These are phyloP conservation scores for Pyrrhosoma nymphula DNA, from an alignment of 2,888 invertebrate genomes.

Conservation along the genomic window DNA sequence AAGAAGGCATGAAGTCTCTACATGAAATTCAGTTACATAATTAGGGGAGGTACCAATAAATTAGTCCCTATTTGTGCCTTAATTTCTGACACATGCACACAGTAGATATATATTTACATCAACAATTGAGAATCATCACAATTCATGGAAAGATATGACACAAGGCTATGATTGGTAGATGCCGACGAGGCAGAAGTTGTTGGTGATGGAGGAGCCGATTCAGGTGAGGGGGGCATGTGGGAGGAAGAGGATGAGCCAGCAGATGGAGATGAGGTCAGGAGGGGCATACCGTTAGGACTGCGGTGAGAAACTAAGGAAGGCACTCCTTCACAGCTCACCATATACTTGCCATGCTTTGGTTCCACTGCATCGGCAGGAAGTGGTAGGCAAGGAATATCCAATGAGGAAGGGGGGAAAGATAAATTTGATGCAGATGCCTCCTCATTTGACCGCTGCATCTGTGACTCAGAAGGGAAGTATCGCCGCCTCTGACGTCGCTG, in stretches of 20 bases:
- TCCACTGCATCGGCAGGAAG: constrained; percentile 28
- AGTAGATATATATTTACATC: constrained; percentile 16
- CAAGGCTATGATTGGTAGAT: constrained; percentile 55
- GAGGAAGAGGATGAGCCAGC: constrained; percentile 56
- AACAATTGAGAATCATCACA: constrained; percentile 59
- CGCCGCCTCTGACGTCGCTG: constrained; percentile 44
- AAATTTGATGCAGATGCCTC: constrained; percentile 56
- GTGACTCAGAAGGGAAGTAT: constrained; percentile 49
- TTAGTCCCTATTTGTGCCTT: constrained; percentile 46
- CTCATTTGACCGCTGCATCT: constrained; percentile 53
- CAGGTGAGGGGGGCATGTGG: constrained; percentile 42
- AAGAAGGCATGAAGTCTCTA: not conserved
- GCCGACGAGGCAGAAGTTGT: constrained; percentile 57
- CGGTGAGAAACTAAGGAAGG: constrained; percentile 33
- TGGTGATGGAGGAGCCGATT: constrained; percentile 62
- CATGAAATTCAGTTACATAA: not conserved
- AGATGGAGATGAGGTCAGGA: constrained; percentile 54
- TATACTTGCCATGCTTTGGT: constrained; percentile 48
- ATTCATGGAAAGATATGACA: constrained; percentile 64
- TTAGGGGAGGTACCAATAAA: constrained; percentile 3
- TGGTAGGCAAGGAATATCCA: constrained; percentile 40
- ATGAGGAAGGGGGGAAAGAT: constrained; percentile 43
- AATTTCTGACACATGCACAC: not conserved
- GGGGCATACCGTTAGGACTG: constrained; percentile 27
- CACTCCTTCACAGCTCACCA: constrained; percentile 3